Percentiles rank a stretch among this genome's conserved stretches.
Evolutionary conservation across 2,888 invertebrate genomes (phyloP).

Genomic region (Oligia fasciuncula): DNA sequence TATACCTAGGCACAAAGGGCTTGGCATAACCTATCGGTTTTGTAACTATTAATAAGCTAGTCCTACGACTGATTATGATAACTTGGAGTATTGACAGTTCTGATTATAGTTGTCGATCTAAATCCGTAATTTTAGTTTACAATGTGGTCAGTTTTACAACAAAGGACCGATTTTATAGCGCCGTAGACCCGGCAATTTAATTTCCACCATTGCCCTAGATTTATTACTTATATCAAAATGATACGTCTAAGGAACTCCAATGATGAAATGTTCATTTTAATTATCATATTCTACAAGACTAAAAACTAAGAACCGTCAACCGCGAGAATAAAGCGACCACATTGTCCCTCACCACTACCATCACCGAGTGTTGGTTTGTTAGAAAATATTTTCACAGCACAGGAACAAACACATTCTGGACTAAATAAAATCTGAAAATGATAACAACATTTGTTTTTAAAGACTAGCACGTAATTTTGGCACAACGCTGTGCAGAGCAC

Average conservation of each 20-base stretch:
- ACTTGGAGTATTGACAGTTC: slow-evolving; percentile 56
- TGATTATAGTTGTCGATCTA: slow-evolving; percentile 73
- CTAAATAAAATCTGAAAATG: slow-evolving; percentile 90
- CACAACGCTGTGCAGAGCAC: slow-evolving; percentile 87
- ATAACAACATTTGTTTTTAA: slow-evolving; percentile 89
- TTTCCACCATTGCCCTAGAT: slow-evolving; percentile 52
- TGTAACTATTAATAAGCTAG: slow-evolving; percentile 54
- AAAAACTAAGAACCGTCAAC: slow-evolving; percentile 67
- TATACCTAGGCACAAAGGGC: slow-evolving; percentile 50
- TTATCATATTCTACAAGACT: slow-evolving; percentile 65
- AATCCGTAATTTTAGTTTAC: slow-evolving; percentile 60
- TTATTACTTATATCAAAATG: slow-evolving; percentile 63
- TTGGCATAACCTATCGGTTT: slow-evolving; percentile 43
- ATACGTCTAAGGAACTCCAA: slow-evolving; percentile 62
- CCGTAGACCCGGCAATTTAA: slow-evolving; percentile 51
- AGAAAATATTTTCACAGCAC: slow-evolving; percentile 88
- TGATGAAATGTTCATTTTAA: slow-evolving; percentile 60
- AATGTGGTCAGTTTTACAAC: slow-evolving; percentile 66
- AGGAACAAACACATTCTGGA: slow-evolving; percentile 89
- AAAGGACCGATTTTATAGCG: slow-evolving; percentile 57
- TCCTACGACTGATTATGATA: slow-evolving; percentile 39
- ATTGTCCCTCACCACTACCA: slow-evolving; percentile 75
- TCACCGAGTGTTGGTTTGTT: slow-evolving; percentile 87
- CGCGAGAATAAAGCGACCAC: slow-evolving; percentile 75
- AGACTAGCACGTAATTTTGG: slow-evolving; percentile 90